Conservation (phyloP, 1,140 invertebrate genomes). For the Octopus bimaculoides region DNA sequence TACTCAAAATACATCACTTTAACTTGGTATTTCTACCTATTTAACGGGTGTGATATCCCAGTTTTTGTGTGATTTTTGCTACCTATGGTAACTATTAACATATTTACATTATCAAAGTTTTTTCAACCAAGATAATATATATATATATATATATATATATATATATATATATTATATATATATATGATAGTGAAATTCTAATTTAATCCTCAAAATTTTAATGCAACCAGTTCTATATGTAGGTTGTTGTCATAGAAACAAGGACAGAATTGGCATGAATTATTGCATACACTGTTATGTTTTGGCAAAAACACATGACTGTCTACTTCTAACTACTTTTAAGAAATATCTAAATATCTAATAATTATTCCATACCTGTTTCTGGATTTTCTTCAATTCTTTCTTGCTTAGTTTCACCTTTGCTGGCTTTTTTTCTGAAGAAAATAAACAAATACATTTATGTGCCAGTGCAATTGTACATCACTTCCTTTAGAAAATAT, state of each 20-base stretch:
- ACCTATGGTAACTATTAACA: too few species aligned
- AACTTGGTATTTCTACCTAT: too few species aligned
- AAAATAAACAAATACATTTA: constrained; percentile 6
- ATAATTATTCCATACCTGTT: constrained; percentile 58
- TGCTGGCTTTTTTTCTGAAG: constrained; percentile 31
- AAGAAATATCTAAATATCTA: constrained; percentile 13
- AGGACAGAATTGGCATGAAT: not conserved
- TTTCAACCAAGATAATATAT: too few species aligned
- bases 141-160: too few species aligned
- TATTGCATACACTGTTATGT: not conserved
- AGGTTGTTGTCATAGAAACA: not conserved
- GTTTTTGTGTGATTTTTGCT: too few species aligned
- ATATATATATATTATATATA: too few species aligned
- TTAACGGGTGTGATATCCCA: too few species aligned
- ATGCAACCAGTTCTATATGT: not conserved
- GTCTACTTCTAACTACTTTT: not conserved
- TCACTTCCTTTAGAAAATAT: too few species aligned
- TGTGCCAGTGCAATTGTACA: too few species aligned
- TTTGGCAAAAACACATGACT: not conserved
- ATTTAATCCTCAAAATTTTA: not conserved
- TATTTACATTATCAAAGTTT: too few species aligned
- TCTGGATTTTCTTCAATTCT: constrained; percentile 92
- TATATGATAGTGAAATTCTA: not conserved
- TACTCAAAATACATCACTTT: too few species aligned
- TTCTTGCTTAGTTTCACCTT: constrained; percentile 79